Evolutionary conservation across 2,797 vertebrate genomes (phyloP).

Genomic region (Rhabdomys pumilio): DNA sequence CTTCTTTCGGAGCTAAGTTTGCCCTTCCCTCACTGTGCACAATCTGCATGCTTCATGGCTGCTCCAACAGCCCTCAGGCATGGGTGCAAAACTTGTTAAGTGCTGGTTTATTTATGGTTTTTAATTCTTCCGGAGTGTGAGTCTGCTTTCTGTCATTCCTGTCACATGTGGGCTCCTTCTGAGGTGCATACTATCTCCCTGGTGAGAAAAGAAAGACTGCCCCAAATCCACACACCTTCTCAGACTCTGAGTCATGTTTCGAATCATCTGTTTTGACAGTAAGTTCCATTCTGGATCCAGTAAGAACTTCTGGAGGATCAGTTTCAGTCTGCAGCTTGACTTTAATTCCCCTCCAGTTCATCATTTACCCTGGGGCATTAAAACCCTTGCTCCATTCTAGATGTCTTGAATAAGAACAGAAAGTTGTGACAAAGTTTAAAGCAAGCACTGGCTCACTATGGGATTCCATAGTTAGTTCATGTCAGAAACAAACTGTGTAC

Average conservation of each 20-base stretch:
- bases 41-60: neutral
- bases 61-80: accelerated
- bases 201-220: neutral
- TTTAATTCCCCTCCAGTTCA: neutral
- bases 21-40: too few relatives aligned
- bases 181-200: neutral
- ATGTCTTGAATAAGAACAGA: constrained; percentile 47
- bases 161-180: neutral
- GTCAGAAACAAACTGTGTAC: constrained; percentile 58
- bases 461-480: constrained; percentile 44
- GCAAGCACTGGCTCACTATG: neutral
- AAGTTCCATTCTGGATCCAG: neutral
- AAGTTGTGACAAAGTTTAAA: accelerated
- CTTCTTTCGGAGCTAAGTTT: neutral
- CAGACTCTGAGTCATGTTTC: constrained; percentile 40
- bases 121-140: neutral
- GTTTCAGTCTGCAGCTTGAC: neutral
- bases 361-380: neutral
- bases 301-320: neutral
- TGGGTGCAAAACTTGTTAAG: accelerated
- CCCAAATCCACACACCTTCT: neutral
- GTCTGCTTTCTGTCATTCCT: neutral
- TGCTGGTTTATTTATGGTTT: neutral
- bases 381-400: constrained; percentile 1
- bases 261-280: neutral